phyloP scores from a whole-genome alignment of 92 coral and sea anemone species.

The Palythoa grandis region DNA sequence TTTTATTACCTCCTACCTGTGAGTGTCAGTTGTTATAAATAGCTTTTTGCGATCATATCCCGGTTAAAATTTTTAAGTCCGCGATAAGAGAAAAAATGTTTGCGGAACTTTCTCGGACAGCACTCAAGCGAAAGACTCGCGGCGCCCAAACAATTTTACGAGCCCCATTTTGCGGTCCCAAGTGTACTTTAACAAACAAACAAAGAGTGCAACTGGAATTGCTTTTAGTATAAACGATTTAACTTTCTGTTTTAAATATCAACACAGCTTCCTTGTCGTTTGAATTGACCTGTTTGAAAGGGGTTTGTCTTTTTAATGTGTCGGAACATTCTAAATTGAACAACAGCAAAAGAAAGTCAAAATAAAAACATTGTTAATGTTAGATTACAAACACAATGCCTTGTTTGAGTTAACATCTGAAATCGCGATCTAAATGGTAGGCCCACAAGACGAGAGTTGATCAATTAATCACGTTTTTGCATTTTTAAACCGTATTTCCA shows the following conservation, averaged over 20 bases:
- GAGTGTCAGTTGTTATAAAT: constrained; percentile 2
- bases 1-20: constrained; percentile 2
- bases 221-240: constrained; percentile 39
- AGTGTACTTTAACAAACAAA: constrained; percentile 35
- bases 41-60: constrained; percentile 40
- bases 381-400: background rate
- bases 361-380: constrained; percentile 37
- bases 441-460: background rate
- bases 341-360: constrained; percentile 23
- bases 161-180: constrained; percentile 1
- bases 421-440: background rate
- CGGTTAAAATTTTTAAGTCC: constrained; percentile 4
- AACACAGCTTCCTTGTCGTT: constrained; percentile 25
- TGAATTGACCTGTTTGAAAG: constrained; percentile 9
- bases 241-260: background rate
- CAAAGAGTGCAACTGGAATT: background rate
- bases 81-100: constrained; percentile 27
- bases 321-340: constrained; percentile 15
- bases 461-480: constrained; percentile 3
- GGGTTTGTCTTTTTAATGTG: background rate
- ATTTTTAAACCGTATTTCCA: background rate
- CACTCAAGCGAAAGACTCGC: constrained; percentile 38
- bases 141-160: constrained; percentile 48
- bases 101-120: constrained; percentile 28
- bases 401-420: constrained; percentile 11